Conservation (phyloP, 2,888 invertebrate species). For the Cantharis rufa region DNA sequence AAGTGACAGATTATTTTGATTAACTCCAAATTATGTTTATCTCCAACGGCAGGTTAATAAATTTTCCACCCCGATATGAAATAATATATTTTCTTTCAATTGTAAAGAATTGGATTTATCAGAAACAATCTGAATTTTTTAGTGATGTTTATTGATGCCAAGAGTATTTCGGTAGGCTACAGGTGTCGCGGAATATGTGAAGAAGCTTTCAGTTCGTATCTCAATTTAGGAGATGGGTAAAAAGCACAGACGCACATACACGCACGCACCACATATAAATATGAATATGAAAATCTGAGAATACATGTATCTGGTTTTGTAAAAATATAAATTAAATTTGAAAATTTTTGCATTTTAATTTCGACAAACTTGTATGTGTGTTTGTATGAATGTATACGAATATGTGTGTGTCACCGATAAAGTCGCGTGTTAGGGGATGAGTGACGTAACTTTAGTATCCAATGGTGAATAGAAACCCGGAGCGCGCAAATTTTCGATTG, state of each 20-base stretch:
- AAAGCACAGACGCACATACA: background rate
- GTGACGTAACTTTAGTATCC: conserved; percentile 47
- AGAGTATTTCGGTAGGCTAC: background rate
- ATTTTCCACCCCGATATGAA: background rate
- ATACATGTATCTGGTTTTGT: conserved; percentile 35
- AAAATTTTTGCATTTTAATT: conserved; percentile 51
- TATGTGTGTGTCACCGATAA: conserved; percentile 38
- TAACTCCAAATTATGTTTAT: background rate
- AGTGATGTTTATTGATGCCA: background rate
- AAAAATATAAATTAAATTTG: conserved; percentile 53
- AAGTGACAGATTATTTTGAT: background rate
- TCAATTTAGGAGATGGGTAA: background rate
- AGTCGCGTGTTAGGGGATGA: conserved; percentile 41
- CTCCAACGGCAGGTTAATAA: background rate
- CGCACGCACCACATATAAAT: background rate
- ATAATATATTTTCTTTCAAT: background rate
- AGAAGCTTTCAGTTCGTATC: background rate
- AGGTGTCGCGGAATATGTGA: background rate
- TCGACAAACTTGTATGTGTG: conserved; percentile 42
- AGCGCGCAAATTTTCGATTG: conserved; percentile 43
- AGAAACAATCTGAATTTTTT: background rate
- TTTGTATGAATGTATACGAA: conserved; percentile 36
- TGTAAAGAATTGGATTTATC: background rate
- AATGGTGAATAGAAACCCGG: conserved; percentile 34
- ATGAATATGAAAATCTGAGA: background rate